Conservation (phyloP, 2,888 invertebrate genomes). For the Anthrax anthrax region DNA sequence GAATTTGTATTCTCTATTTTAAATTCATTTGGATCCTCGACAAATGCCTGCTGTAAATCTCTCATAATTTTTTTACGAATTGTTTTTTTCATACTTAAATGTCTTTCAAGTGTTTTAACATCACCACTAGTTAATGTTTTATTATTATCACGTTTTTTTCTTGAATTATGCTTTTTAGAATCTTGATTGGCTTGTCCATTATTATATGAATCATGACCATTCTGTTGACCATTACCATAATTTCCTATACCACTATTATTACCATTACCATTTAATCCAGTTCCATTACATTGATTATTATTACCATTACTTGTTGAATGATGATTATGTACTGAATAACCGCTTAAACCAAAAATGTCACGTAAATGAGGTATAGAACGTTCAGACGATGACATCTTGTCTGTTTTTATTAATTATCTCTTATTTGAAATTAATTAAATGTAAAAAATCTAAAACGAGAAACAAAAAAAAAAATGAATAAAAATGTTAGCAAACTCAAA, state of each 20-base stretch:
- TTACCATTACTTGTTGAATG: slow-evolving; percentile 14
- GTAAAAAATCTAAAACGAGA: too few relatives aligned
- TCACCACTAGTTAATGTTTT: slow-evolving; percentile 50
- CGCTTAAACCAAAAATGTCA: slow-evolving; percentile 54
- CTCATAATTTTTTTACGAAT: slow-evolving; percentile 75
- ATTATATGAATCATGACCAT: slow-evolving; percentile 19
- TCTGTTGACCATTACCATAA: neutral
- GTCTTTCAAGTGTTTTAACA: slow-evolving; percentile 61
- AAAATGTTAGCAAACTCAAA: too few relatives aligned
- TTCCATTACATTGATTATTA: slow-evolving; percentile 8
- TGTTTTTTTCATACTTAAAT: slow-evolving; percentile 77
- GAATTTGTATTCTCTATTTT: slow-evolving; percentile 53
- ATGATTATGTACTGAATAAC: slow-evolving; percentile 35
- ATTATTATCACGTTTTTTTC: slow-evolving; percentile 50
- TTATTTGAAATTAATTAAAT: too few relatives aligned
- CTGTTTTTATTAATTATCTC: too few relatives aligned
- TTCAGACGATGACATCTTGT: slow-evolving; percentile 47
- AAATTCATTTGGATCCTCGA: slow-evolving; percentile 57
- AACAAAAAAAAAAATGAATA: too few relatives aligned
- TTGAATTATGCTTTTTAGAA: slow-evolving; percentile 35
- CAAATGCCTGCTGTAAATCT: slow-evolving; percentile 61
- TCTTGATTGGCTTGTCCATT: slow-evolving; percentile 25
- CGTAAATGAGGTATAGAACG: slow-evolving; percentile 62
- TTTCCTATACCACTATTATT: neutral
- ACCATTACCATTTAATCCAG: slow-evolving; percentile 1